A percentile compares a stretch with the other conserved stretches of the same genome.
phyloP scores from a whole-genome alignment of 2,797 vertebrate species.

The Falco rusticolus region DNA sequence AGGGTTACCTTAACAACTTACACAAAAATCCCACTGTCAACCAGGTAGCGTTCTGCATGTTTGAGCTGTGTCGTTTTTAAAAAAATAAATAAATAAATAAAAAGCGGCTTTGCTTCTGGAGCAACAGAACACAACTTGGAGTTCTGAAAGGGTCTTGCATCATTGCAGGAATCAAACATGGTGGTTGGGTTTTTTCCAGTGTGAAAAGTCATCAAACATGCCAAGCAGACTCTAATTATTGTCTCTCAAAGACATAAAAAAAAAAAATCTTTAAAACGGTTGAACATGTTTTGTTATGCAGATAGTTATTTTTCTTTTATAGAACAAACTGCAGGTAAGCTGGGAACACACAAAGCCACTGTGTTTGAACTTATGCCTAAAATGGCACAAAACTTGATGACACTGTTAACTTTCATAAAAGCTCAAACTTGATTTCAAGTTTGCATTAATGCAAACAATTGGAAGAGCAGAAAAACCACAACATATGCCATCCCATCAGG shows the following conservation, averaged over 20 bases:
- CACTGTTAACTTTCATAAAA: not conserved
- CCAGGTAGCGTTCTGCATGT: not conserved
- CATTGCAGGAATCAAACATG: not conserved
- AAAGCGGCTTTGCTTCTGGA: not conserved
- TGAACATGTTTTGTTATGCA: not conserved
- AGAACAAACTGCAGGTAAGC: not conserved
- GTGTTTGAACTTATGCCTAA: not conserved
- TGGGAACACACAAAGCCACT: not conserved
- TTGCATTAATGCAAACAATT: not conserved
- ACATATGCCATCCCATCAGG: not conserved
- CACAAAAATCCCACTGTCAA: not conserved
- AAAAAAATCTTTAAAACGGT: not conserved
- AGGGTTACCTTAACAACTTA: not conserved
- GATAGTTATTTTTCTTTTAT: not conserved
- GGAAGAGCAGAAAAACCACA: not conserved
- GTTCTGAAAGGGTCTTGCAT: not conserved
- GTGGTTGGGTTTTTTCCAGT: not conserved
- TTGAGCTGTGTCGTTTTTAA: not conserved
- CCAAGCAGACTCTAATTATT: not conserved
- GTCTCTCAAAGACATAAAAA: not conserved
- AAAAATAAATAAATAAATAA: no score
- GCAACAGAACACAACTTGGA: not conserved
- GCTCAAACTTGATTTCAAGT: not conserved
- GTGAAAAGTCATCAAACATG: not conserved
- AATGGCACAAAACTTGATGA: not conserved